Evolutionary conservation across 2,888 invertebrate genomes (phyloP).

Genomic region (Polydesmus complanatus): DNA sequence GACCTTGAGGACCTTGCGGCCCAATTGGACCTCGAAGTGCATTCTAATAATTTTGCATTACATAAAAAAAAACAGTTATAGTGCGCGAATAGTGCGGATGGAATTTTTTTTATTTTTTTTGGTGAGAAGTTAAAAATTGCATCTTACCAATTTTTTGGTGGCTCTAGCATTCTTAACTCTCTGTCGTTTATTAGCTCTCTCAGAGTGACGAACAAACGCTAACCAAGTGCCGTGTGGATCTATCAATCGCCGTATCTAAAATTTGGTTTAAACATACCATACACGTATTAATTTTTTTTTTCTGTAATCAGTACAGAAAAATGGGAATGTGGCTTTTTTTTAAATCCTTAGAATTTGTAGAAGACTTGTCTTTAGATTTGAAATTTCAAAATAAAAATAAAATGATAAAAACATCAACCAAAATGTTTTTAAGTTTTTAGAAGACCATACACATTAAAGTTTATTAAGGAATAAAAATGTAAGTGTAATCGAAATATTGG

Average conservation of each 20-base stretch:
- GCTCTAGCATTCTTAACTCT: conserved; percentile 13
- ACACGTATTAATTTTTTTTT: too few species aligned
- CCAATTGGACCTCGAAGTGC: conserved; percentile 25
- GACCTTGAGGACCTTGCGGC: conserved; percentile 29
- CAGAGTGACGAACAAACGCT: conserved; percentile 15
- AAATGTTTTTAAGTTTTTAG: too few species aligned
- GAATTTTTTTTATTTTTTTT: neutral
- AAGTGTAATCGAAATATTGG: too few species aligned
- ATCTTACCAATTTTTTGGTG: conserved; percentile 11
- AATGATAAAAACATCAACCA: too few species aligned
- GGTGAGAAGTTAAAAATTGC: neutral
- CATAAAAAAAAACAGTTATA: neutral
- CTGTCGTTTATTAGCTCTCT: conserved; percentile 10
- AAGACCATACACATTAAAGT: too few species aligned
- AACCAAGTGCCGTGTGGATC: conserved; percentile 15
- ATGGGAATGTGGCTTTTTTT: too few species aligned
- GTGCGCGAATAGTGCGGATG: neutral
- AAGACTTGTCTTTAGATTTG: neutral
- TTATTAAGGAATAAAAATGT: too few species aligned
- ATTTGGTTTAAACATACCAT: too few species aligned
- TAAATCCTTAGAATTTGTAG: too few species aligned
- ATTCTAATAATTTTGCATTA: conserved; percentile 19
- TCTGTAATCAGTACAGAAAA: too few species aligned
- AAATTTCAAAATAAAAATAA: too few species aligned
- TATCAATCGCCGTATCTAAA: conserved; percentile 13